phyloP scores from a whole-genome alignment of 2,113 vertebrate genomes.

The Brevimyrus niger region DNA sequence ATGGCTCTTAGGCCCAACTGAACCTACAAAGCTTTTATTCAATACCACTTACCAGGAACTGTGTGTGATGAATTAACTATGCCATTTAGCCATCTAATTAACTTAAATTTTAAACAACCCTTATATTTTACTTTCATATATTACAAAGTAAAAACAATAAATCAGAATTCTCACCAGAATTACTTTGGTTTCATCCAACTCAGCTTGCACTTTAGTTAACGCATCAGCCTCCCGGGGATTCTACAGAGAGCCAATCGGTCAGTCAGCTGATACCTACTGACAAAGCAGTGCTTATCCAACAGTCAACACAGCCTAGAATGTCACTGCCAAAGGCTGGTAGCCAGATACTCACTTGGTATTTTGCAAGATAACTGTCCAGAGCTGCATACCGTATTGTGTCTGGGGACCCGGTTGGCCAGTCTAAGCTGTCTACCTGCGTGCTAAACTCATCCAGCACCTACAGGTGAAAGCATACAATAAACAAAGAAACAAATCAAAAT shows the following conservation, averaged over 20 bases:
- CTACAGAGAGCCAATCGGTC: constrained; percentile 46
- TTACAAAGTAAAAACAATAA: neutral
- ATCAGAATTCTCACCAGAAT: constrained; percentile 72
- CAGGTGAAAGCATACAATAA: neutral
- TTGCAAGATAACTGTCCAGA: constrained; percentile 76
- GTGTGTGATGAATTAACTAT: neutral
- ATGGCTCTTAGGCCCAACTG: neutral
- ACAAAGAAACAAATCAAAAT: neutral
- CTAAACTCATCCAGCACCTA: constrained; percentile 94
- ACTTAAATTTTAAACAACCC: neutral
- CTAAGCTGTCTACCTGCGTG: constrained; percentile 70
- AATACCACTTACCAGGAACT: neutral
- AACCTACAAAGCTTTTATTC: neutral
- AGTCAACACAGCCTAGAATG: neutral
- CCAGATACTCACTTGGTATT: constrained; percentile 75
- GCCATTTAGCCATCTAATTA: neutral
- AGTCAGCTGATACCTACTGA: neutral
- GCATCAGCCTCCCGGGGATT: constrained; percentile 93
- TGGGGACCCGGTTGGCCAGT: constrained; percentile 83
- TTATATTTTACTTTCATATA: neutral
- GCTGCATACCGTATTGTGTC: constrained; percentile 66
- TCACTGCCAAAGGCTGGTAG: neutral
- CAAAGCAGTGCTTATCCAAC: neutral
- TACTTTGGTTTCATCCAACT: constrained; percentile 96
- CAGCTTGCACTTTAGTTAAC: constrained; percentile 90